These are phyloP conservation scores for Lasiurus borealis DNA, from an alignment of 2,113 vertebrate genomes.

Conservation along the genomic window DNA sequence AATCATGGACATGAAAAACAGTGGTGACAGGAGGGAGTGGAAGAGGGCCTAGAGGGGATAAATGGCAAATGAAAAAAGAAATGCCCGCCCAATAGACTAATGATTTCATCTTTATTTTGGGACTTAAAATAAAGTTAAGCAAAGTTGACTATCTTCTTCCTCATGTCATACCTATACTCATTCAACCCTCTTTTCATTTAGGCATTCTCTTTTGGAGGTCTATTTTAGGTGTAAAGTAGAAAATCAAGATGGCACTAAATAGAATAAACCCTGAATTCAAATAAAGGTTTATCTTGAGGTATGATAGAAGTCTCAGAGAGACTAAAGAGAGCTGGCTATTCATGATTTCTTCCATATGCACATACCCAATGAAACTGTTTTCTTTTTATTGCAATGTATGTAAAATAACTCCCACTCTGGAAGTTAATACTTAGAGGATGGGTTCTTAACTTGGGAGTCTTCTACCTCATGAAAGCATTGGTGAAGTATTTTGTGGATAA, in stretches of 20 bases:
- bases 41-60: too few relatives aligned
- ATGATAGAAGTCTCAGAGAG: neutral
- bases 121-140: neutral
- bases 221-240: slow-evolving; percentile 17
- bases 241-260: neutral
- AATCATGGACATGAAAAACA: too few relatives aligned
- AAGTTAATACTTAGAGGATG: neutral
- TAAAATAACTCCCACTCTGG: neutral
- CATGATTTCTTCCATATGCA: neutral
- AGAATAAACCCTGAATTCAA: slow-evolving; percentile 31
- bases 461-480: neutral
- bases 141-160: neutral
- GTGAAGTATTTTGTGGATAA: neutral
- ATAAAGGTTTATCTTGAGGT: neutral
- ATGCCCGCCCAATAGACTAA: neutral
- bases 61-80: too few relatives aligned
- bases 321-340: neutral
- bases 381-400: slow-evolving; percentile 33
- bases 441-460: neutral
- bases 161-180: neutral
- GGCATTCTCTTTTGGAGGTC: neutral
- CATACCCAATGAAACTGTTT: neutral
- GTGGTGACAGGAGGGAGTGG: too few relatives aligned
- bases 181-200: slow-evolving; percentile 17
- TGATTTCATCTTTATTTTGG: neutral